These are phyloP conservation scores for Diploscapter pachys DNA, from an alignment of 1,140 invertebrate genomes.

Conservation along the genomic window DNA sequence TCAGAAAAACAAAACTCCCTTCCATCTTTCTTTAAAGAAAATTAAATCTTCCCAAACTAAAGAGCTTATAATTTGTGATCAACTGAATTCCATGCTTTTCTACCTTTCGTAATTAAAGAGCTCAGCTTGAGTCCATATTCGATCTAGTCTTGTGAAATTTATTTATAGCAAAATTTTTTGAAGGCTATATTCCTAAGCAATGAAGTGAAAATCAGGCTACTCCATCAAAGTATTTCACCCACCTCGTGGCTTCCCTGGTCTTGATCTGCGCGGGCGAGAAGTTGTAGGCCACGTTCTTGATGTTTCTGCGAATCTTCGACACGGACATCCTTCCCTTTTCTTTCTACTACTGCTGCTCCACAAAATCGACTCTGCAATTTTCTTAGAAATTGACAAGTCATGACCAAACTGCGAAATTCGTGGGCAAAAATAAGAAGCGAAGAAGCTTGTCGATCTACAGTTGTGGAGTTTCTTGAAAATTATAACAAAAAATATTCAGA, in stretches of 20 bases:
- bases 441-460: no score
- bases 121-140: conserved; percentile 97
- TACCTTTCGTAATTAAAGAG: conserved; percentile 72
- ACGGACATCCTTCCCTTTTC: no score
- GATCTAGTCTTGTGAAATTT: conserved; percentile 63
- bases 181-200: conserved; percentile 97
- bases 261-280: conserved; percentile 59
- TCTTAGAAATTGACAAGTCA: no score
- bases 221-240: background rate
- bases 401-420: no score
- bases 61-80: background rate
- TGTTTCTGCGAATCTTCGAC: conserved; percentile 44
- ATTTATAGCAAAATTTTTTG: conserved; percentile 73
- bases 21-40: no score
- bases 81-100: background rate
- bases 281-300: conserved; percentile 59
- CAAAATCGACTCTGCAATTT: no score
- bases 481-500: no score
- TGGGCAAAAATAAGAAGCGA: no score
- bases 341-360: no score
- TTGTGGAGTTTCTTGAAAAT: no score
- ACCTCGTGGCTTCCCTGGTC: conserved; percentile 55
- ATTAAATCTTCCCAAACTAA: background rate
- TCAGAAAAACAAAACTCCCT: background rate
- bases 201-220: conserved; percentile 39